phyloP scores from a whole-genome alignment of 2,113 vertebrate genomes.

The Datnioides undecimradiatus region DNA sequence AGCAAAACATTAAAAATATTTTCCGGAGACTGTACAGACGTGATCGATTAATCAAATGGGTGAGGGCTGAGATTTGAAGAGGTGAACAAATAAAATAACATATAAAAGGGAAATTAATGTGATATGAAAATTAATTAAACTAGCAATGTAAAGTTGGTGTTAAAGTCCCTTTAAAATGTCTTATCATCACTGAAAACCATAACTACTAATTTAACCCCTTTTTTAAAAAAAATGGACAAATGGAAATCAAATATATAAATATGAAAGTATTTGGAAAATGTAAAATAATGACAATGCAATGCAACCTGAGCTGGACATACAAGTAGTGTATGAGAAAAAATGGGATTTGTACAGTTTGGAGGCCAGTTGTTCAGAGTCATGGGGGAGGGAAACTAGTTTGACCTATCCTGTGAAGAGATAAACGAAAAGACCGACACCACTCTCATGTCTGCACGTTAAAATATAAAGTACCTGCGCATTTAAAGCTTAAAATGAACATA shows the following conservation, averaged over 20 bases:
- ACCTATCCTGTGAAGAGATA: not conserved
- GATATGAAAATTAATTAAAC: constrained; percentile 3
- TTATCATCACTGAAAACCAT: not conserved
- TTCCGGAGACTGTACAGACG: constrained; percentile 51
- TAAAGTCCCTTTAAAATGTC: constrained; percentile 25
- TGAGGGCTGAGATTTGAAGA: constrained; percentile 4
- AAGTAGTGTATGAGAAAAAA: not conserved
- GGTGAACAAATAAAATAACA: constrained; percentile 9
- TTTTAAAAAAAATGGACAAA: not conserved
- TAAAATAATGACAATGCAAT: constrained; percentile 13
- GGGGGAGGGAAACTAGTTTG: not conserved
- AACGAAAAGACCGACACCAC: not conserved
- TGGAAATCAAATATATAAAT: constrained; percentile 2
- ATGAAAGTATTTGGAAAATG: not conserved
- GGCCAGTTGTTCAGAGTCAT: not conserved
- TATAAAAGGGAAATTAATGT: not conserved
- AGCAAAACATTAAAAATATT: constrained; percentile 60
- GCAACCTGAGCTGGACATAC: constrained; percentile 31
- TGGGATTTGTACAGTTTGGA: not conserved
- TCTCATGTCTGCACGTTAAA: not conserved
- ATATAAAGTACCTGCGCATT: not conserved
- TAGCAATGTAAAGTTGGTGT: not conserved
- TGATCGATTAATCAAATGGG: constrained; percentile 17
- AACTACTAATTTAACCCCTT: constrained; percentile 5
- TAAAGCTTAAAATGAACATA: not conserved